Evolutionary conservation across 1,140 invertebrate species (phyloP).

Genomic region (Tetragnatha versicolor): DNA sequence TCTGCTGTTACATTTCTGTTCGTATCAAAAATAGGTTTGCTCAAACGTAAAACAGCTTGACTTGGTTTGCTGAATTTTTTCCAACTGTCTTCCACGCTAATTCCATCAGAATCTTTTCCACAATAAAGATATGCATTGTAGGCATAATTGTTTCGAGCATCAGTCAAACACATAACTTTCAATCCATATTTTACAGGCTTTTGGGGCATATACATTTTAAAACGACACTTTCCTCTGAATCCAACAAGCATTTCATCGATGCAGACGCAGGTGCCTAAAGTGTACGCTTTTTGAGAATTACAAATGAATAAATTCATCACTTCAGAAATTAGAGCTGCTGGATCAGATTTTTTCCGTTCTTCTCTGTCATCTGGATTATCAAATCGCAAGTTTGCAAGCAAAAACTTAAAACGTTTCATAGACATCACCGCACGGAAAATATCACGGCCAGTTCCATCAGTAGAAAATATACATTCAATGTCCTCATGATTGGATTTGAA

Average conservation of each 20-base stretch:
- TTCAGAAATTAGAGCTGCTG: conserved; percentile 44
- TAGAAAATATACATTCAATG: background rate
- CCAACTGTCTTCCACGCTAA: background rate
- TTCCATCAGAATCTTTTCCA: conserved; percentile 47
- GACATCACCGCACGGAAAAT: background rate
- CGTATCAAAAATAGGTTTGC: conserved; percentile 5
- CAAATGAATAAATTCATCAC: conserved; percentile 52
- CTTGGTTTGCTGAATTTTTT: conserved; percentile 10
- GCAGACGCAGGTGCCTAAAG: conserved; percentile 7
- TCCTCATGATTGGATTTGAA: conserved; percentile 21
- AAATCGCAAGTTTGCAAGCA: background rate
- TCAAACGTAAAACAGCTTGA: conserved; percentile 34
- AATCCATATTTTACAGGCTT: conserved; percentile 58
- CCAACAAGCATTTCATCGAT: conserved; percentile 56
- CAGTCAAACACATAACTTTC: conserved; percentile 52
- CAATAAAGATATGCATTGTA: conserved; percentile 53
- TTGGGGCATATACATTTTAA: conserved; percentile 49
- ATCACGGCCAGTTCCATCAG: background rate
- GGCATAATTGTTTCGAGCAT: conserved; percentile 48
- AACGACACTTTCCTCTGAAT: conserved; percentile 54
- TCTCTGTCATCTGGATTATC: background rate
- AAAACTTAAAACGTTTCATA: background rate
- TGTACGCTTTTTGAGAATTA: conserved; percentile 44
- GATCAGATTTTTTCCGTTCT: background rate
- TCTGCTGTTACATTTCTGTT: conserved; percentile 44